Conservation (phyloP, 2,888 invertebrate species). For the Argyresthia albistria region DNA sequence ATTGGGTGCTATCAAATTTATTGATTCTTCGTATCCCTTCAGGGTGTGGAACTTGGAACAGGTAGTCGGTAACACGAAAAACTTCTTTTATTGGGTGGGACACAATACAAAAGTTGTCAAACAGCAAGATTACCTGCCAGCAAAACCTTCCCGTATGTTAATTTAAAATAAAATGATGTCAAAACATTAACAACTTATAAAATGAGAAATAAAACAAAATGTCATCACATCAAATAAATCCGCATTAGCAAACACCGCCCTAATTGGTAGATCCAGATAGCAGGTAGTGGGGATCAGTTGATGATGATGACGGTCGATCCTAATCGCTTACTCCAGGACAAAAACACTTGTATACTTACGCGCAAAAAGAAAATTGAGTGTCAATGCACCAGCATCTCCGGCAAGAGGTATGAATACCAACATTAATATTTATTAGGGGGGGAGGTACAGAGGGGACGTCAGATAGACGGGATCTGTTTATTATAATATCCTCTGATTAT, state of each 20-base stretch:
- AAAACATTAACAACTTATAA: no score
- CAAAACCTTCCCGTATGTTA: no score
- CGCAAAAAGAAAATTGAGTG: conserved; percentile 56
- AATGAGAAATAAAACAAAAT: no score
- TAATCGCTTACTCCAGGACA: conserved; percentile 8
- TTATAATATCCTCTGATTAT: conserved; percentile 70
- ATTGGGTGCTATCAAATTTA: no score
- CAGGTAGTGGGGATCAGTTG: neutral
- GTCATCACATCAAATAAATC: neutral
- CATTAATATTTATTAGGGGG: conserved; percentile 70
- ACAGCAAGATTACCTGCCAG: no score
- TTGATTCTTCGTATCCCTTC: no score
- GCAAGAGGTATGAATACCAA: conserved; percentile 46
- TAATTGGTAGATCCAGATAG: neutral
- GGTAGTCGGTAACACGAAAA: neutral
- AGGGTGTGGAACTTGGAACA: neutral
- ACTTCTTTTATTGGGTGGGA: no score
- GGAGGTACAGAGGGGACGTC: conserved; percentile 44
- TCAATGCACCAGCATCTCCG: conserved; percentile 67
- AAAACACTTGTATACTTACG: conserved; percentile 5
- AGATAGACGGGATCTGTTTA: conserved; percentile 66
- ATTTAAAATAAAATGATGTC: no score
- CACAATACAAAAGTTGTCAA: no score
- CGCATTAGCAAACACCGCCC: neutral
- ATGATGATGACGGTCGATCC: neutral